Conservation (phyloP, 2,888 invertebrate species). For the Eilema caniola region DNA sequence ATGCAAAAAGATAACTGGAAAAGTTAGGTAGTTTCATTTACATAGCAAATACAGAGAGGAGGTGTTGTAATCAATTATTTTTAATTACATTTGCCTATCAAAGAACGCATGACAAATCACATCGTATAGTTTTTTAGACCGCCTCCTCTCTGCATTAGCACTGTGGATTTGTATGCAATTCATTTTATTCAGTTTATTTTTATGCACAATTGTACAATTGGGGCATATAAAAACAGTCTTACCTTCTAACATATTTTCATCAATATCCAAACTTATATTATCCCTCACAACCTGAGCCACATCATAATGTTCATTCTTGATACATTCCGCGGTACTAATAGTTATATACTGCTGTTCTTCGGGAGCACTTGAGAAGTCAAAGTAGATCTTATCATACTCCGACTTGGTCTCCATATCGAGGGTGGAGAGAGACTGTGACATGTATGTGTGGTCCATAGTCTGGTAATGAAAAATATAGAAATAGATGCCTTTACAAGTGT, state of each 20-base stretch:
- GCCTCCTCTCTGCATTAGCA: too few relatives aligned
- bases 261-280: slow-evolving; percentile 68
- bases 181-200: too few relatives aligned
- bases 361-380: slow-evolving; percentile 63
- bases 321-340: slow-evolving; percentile 46
- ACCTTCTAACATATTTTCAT: slow-evolving; percentile 73
- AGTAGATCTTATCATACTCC: slow-evolving; percentile 76
- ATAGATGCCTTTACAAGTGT: too few relatives aligned
- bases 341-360: slow-evolving; percentile 66
- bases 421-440: slow-evolving; percentile 74
- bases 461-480: slow-evolving; percentile 44
- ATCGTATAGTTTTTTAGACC: too few relatives aligned
- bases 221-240: neutral
- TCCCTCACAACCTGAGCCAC: slow-evolving; percentile 65
- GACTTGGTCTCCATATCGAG: slow-evolving; percentile 64
- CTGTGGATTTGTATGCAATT: too few relatives aligned
- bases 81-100: too few relatives aligned
- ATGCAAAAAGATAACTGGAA: too few relatives aligned
- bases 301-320: slow-evolving; percentile 72
- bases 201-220: too few relatives aligned
- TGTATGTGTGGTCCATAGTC: slow-evolving; percentile 77
- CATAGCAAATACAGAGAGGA: too few relatives aligned
- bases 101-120: too few relatives aligned
- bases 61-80: too few relatives aligned
- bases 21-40: too few relatives aligned